Evolutionary conservation across 2,888 invertebrate species (phyloP), one percentile per base, ranked within the genome.

Genomic region (Heliconius charithonia): DNA sequence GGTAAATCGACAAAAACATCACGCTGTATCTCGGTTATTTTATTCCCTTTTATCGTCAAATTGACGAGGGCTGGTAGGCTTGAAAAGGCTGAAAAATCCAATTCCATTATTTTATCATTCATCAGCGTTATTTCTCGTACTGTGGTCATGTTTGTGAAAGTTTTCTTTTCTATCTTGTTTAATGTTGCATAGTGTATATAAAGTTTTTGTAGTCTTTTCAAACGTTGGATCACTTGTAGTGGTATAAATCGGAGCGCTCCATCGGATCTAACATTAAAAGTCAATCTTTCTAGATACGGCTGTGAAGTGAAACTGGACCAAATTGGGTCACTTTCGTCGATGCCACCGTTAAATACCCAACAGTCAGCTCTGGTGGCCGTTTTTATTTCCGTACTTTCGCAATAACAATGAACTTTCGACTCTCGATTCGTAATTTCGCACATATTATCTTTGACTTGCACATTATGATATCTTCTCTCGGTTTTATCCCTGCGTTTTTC

Each of bases 1-100:
- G 97, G 97, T 82, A 98, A 91, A 90, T 97, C 96, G 71, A 97
- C 96, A 88, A 98, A 98, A 71, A 97, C 97, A 85, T 96, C 96
- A 81, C 97, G 95, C 88, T 97, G 96, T 86, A 98, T 96, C 89
- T 97, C 97, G 41, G 96, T 95, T 86, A 98, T 96, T 88, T 96
- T 96, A 93, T 98, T 98, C 85, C 97, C 97, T 86, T 97, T 97
- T 89, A 98, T 92, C 87, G 96, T 97, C 85, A 98, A 93, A 84
- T 96, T 96, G 79, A 96, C 96, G 86, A 98, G 93, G 83, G 96
- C 96, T 62, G 96, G 96, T 89, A 98, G 96, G 91, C 97, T 96
- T 80, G 97, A 96, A 89, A 98, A 97, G 19, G 97, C 96, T 84
- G 96, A 96, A 86, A 96, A 96, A 86, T 96, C 96, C 86, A 98